These are phyloP conservation scores for Pristionchus pacificus DNA, from an alignment of 1,140 invertebrate genomes.

Conservation along the genomic window DNA sequence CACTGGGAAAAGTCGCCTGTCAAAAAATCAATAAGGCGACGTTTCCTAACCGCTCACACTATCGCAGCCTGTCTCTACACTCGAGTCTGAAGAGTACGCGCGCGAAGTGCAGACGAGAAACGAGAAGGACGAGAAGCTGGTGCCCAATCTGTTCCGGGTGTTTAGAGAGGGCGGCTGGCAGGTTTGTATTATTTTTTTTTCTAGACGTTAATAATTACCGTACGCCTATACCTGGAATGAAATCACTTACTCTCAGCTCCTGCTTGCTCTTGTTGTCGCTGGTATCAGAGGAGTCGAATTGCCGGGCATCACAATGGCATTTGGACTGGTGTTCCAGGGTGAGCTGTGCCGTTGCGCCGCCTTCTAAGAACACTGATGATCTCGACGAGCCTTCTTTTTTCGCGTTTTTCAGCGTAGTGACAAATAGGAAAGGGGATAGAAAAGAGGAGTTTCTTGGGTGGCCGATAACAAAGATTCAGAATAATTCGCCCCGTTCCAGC, in stretches of 20 bases:
- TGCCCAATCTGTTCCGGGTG: neutral
- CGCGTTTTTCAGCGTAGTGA: too few species aligned
- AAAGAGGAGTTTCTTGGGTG: too few species aligned
- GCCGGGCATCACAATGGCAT: neutral
- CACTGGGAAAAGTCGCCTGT: too few species aligned
- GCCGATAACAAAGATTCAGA: too few species aligned
- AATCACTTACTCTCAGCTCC: neutral
- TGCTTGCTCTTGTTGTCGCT: neutral
- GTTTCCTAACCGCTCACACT: too few species aligned
- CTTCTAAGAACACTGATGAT: too few species aligned
- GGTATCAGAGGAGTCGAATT: neutral
- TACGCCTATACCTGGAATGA: too few species aligned
- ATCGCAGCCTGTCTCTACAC: neutral
- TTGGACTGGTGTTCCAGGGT: neutral
- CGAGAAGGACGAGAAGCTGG: neutral
- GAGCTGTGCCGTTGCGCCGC: too few species aligned
- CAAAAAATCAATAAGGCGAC: too few species aligned
- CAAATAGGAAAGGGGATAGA: too few species aligned
- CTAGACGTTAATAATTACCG: neutral
- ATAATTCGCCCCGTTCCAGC: neutral
- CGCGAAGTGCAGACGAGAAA: neutral
- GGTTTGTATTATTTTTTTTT: neutral
- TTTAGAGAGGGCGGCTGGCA: neutral
- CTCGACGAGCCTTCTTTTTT: too few species aligned
- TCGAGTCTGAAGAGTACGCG: neutral